Evolutionary conservation across 2,888 invertebrate genomes (phyloP).

Genomic region (Kuschelorhynchus macadamiae): DNA sequence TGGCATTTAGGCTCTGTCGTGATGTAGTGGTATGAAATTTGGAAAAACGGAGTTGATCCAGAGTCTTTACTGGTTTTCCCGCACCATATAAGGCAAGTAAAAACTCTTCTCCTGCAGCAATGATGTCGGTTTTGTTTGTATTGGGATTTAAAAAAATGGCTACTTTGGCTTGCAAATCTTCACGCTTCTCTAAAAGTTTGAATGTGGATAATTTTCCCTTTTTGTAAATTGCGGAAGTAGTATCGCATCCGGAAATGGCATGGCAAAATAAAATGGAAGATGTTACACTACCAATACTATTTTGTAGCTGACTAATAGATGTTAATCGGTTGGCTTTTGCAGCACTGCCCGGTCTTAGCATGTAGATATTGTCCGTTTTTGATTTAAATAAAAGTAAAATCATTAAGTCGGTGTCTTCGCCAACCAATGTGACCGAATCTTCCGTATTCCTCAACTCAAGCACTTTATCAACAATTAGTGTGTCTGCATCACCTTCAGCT

Average conservation of each 20-base stretch:
- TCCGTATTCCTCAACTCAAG: background rate
- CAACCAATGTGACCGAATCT: background rate
- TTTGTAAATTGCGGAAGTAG: background rate
- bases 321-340: background rate
- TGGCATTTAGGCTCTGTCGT: background rate
- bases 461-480: background rate
- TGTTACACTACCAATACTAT: background rate
- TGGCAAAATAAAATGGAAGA: background rate
- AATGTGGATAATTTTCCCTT: background rate
- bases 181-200: conserved; percentile 2
- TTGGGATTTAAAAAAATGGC: conserved; percentile 1
- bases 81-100: background rate
- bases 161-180: background rate
- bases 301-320: background rate
- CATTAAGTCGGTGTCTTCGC: background rate
- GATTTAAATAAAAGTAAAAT: background rate
- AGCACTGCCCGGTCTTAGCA: background rate
- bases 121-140: background rate
- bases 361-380: conserved; percentile 4
- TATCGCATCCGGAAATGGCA: background rate
- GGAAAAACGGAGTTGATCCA: background rate
- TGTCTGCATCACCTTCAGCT: conserved; percentile 3
- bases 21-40: background rate
- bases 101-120: background rate
- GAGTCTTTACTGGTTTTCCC: conserved; percentile 1